A percentile compares a stretch with the other conserved stretches of the same genome.
These are phyloP conservation scores for Lichenostomus cassidix DNA, from an alignment of 2,113 vertebrate species.

Conservation along the genomic window DNA sequence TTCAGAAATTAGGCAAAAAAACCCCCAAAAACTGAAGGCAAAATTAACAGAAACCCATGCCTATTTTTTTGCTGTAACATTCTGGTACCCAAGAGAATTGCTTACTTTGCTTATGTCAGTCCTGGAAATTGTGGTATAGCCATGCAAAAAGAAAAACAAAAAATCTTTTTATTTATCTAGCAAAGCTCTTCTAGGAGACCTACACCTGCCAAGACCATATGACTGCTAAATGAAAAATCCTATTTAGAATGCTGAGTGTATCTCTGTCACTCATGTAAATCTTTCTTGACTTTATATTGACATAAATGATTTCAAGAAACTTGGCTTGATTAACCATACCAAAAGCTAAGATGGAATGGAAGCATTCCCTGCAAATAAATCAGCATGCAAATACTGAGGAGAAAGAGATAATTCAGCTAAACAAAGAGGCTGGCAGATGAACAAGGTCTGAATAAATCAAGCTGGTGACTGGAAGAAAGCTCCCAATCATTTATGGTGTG, in stretches of 20 bases:
- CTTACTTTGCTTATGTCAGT: neutral
- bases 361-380: neutral
- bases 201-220: neutral
- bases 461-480: neutral
- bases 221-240: neutral
- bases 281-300: neutral
- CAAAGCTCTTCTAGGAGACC: neutral
- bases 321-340: neutral
- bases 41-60: neutral
- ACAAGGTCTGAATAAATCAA: neutral
- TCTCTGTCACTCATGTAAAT: neutral
- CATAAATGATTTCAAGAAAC: constrained; percentile 18
- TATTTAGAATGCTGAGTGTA: neutral
- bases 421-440: neutral
- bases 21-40: neutral
- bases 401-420: constrained; percentile 20
- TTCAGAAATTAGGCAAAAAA: neutral
- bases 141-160: neutral
- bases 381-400: neutral
- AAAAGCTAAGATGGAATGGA: neutral
- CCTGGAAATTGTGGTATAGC: neutral
- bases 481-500: neutral
- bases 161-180: neutral
- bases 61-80: neutral
- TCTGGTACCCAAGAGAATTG: neutral